phyloP scores from a whole-genome alignment of 1,140 invertebrate species.

The Eriosoma lanigerum region DNA sequence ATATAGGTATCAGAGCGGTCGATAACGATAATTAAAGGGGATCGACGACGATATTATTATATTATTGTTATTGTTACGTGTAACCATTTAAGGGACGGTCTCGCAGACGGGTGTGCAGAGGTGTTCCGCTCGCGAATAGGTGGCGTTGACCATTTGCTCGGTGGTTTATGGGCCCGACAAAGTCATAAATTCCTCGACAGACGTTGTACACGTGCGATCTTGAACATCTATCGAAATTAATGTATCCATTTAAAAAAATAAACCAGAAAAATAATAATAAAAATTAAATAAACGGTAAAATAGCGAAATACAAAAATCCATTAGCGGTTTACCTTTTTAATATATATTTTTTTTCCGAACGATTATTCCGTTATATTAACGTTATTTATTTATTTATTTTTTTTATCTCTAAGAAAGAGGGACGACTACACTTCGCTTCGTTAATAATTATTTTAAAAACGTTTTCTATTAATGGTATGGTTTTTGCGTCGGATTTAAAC shows the following conservation, averaged over 20 bases:
- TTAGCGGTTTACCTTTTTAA: slow-evolving; percentile 22
- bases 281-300: slow-evolving; percentile 23
- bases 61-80: no score
- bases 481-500: no score
- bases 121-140: neutral
- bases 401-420: neutral
- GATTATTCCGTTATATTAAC: slow-evolving; percentile 35
- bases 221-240: neutral
- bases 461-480: neutral
- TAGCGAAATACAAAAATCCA: slow-evolving; percentile 34
- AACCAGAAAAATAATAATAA: neutral
- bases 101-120: neutral
- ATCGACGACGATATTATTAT: neutral
- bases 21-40: slow-evolving; percentile 32
- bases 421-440: no score
- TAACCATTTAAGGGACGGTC: neutral
- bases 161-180: slow-evolving; percentile 34
- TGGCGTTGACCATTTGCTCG: slow-evolving; percentile 17
- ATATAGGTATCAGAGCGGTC: neutral
- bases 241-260: slow-evolving; percentile 8
- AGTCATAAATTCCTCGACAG: slow-evolving; percentile 28
- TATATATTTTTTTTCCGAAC: neutral
- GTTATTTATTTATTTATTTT: no score
- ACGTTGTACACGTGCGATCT: neutral
- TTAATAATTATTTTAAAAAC: slow-evolving; percentile 13